Percentiles rank a stretch among this genome's conserved stretches.
phyloP scores from a whole-genome alignment of 2,797 vertebrate genomes.

The Triplophysa bombifrons region DNA sequence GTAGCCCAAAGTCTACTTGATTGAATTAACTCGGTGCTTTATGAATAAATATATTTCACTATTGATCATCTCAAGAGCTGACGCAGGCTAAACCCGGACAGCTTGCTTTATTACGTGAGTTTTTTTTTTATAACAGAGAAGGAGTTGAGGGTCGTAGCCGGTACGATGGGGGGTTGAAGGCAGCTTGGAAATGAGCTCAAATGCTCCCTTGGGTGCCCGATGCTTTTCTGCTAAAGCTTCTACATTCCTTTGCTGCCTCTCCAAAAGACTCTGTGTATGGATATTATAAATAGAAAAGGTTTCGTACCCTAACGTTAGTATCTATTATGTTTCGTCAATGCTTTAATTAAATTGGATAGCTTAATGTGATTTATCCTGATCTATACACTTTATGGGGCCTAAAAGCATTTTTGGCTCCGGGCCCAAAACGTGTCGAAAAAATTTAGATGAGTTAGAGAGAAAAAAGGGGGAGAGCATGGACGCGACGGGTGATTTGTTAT shows the following conservation, averaged over 20 bases:
- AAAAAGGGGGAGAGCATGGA: slow-evolving; percentile 64
- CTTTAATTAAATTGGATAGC: slow-evolving; percentile 98
- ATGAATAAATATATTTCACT: slow-evolving; percentile 98
- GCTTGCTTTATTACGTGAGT: slow-evolving; percentile 74
- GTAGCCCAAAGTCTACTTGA: slow-evolving; percentile 86
- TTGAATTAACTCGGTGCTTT: slow-evolving; percentile 95
- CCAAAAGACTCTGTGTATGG: slow-evolving; percentile 77
- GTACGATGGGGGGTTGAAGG: slow-evolving; percentile 56
- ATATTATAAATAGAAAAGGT: slow-evolving; percentile 92
- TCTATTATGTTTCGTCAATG: slow-evolving; percentile 99
- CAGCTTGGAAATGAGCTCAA: slow-evolving; percentile 87
- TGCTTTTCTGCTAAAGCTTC: slow-evolving; percentile 74
- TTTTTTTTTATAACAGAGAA: slow-evolving; percentile 44
- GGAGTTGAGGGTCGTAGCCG: slow-evolving; percentile 17
- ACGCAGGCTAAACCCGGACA: slow-evolving; percentile 79
- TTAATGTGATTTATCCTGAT: slow-evolving; percentile 98
- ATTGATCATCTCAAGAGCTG: slow-evolving; percentile 92
- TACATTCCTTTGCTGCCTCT: slow-evolving; percentile 77
- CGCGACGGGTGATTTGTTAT: slow-evolving; percentile 75
- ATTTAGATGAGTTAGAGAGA: slow-evolving; percentile 84
- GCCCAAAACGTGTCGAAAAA: slow-evolving; percentile 92
- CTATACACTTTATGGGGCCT: slow-evolving; percentile 96
- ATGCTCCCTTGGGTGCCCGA: slow-evolving; percentile 82
- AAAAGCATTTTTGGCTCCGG: slow-evolving; percentile 97
- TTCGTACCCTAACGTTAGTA: slow-evolving; percentile 80